A percentile compares a stretch with the other conserved stretches of the same genome.
phyloP scores from a whole-genome alignment of 2,113 vertebrate species.

The Poeciliopsis turrubarensis region DNA sequence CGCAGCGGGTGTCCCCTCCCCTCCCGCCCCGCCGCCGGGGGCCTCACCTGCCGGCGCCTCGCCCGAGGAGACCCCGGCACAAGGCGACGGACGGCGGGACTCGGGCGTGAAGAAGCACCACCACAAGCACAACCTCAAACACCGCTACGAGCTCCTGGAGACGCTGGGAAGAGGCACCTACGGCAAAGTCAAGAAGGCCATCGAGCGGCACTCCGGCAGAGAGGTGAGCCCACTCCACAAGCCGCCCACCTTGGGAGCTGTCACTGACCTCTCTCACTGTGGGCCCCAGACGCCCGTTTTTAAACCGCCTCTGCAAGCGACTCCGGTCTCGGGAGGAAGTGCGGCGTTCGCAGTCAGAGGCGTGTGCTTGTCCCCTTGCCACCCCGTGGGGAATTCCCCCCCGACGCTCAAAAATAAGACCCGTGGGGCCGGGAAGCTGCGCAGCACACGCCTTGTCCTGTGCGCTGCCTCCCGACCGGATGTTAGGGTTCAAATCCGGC shows the following conservation, averaged over 20 bases:
- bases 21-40: constrained; percentile 39
- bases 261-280: neutral
- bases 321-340: constrained; percentile 24
- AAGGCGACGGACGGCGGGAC: constrained; percentile 74
- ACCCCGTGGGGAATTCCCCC: constrained; percentile 62
- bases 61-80: constrained; percentile 43
- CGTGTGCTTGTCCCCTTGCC: constrained; percentile 26
- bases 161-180: constrained; percentile 97
- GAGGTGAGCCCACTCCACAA: constrained; percentile 83
- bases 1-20: constrained; percentile 45
- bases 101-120: constrained; percentile 94
- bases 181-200: constrained; percentile 97
- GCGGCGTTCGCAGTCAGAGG: constrained; percentile 45
- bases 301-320: constrained; percentile 9
- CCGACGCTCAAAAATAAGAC: constrained; percentile 37
- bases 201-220: constrained; percentile 93
- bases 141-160: constrained; percentile 97
- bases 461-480: constrained; percentile 63
- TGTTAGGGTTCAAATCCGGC: constrained; percentile 61
- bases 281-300: neutral
- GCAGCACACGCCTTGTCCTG: constrained; percentile 63
- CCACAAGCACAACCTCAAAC: constrained; percentile 98
- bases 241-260: constrained; percentile 15
- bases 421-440: constrained; percentile 50
- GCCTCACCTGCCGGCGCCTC: constrained; percentile 47